Evolutionary conservation across 23 tunicate species (phyloP).

Genomic region (Trididemnum clinides): DNA sequence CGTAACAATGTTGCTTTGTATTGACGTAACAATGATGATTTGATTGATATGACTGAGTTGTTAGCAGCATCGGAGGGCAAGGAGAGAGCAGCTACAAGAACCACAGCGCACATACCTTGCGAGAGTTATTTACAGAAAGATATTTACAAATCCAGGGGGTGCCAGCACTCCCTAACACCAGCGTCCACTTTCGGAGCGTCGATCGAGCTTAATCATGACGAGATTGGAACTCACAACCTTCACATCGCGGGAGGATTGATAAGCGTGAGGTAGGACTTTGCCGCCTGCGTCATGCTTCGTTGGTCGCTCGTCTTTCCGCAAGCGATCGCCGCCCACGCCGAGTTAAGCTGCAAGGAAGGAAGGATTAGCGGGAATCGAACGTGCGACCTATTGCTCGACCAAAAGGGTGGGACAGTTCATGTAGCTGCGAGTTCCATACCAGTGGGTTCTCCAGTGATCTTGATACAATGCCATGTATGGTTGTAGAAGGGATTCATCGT

Average conservation of each 20-base stretch:
- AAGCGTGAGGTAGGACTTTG: constrained; percentile 88
- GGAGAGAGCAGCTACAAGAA: neutral
- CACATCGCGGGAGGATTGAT: constrained; percentile 55
- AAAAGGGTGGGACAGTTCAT: too few species aligned
- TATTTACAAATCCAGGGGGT: neutral
- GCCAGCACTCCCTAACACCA: neutral
- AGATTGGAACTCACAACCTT: neutral
- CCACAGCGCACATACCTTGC: constrained; percentile 14
- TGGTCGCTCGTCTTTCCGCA: constrained; percentile 93
- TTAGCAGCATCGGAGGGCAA: too few species aligned
- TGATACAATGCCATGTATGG: too few species aligned
- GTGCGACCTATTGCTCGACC: too few species aligned
- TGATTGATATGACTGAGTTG: too few species aligned
- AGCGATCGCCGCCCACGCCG: constrained; percentile 93
- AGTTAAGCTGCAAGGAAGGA: constrained; percentile 54
- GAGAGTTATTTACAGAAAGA: neutral
- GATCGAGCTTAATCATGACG: neutral
- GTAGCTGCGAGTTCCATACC: too few species aligned
- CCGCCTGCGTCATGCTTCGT: constrained; percentile 92
- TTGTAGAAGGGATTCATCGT: too few species aligned
- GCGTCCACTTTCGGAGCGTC: neutral
- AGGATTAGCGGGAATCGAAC: too few species aligned
- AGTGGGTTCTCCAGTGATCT: too few species aligned
- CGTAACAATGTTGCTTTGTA: too few species aligned
- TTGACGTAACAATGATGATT: too few species aligned